Evolutionary conservation across 2,888 invertebrate genomes (phyloP).

Genomic region (Diabrotica balteata): DNA sequence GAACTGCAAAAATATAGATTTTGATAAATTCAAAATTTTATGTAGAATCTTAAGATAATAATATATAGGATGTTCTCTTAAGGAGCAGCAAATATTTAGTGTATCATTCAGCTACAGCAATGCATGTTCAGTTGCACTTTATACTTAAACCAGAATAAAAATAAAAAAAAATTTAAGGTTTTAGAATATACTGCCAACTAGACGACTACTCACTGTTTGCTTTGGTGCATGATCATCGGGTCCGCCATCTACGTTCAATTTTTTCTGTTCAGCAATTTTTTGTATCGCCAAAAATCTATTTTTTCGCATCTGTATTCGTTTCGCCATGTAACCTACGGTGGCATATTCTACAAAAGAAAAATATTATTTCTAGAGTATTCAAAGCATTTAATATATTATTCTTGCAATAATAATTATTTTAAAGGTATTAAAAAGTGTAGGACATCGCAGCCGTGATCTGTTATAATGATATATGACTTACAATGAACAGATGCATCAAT

Average conservation of each 20-base stretch:
- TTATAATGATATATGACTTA: too few relatives aligned
- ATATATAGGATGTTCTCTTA: too few relatives aligned
- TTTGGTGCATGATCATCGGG: slow-evolving; percentile 79
- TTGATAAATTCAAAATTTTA: too few relatives aligned
- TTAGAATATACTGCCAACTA: slow-evolving; percentile 50
- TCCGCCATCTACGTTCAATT: slow-evolving; percentile 81
- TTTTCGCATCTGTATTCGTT: slow-evolving; percentile 95
- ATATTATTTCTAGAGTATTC: background rate
- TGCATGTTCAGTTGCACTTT: too few relatives aligned
- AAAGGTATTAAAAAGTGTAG: too few relatives aligned
- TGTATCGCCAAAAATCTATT: slow-evolving; percentile 89
- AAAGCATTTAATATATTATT: slow-evolving; percentile 12
- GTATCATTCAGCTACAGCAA: too few relatives aligned
- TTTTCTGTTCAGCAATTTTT: slow-evolving; percentile 92
- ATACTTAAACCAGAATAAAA: too few relatives aligned
- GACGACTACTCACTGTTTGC: slow-evolving; percentile 73
- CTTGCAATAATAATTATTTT: background rate
- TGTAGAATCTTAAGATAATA: too few relatives aligned
- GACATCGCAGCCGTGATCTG: too few relatives aligned
- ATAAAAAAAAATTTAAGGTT: background rate
- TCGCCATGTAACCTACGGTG: slow-evolving; percentile 97
- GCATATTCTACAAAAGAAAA: slow-evolving; percentile 81
- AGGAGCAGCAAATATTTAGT: too few relatives aligned
- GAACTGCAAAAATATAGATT: too few relatives aligned
- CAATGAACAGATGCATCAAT: too few relatives aligned